A percentile compares a stretch with the other conserved stretches of the same genome.
Conservation (phyloP, 2,797 vertebrate genomes). For the Girardinus metallicus region DNA sequence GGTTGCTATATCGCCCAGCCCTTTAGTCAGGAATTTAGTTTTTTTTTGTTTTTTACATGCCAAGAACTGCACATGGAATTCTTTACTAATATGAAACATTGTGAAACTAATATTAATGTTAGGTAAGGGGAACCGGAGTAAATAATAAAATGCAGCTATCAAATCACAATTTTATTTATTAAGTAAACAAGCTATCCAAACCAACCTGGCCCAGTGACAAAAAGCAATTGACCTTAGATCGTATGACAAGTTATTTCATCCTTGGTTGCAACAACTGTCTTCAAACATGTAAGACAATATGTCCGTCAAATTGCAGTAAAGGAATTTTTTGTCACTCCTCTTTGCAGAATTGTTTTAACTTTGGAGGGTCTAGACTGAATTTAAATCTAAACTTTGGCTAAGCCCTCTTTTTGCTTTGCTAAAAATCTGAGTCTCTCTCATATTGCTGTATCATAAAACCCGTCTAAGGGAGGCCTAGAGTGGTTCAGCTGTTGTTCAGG, state of each 20-base stretch:
- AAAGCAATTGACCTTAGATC: too few relatives aligned
- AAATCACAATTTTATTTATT: neutral
- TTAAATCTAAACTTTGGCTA: neutral
- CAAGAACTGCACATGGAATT: neutral
- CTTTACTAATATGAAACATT: neutral
- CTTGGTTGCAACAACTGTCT: neutral
- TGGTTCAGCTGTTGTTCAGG: too few relatives aligned
- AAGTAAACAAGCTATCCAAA: neutral
- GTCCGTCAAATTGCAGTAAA: neutral
- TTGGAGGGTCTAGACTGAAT: neutral
- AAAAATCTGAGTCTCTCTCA: neutral
- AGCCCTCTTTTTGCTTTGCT: neutral
- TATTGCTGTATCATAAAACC: too few relatives aligned
- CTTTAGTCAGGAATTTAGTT: neutral
- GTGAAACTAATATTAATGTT: neutral
- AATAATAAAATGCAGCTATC: neutral
- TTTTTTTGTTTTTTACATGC: neutral
- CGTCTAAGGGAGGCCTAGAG: too few relatives aligned
- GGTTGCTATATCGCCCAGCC: neutral
- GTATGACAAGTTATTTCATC: neutral
- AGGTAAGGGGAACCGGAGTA: neutral
- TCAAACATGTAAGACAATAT: neutral
- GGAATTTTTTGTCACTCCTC: neutral
- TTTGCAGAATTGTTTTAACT: neutral
- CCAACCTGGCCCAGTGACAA: neutral